Evolutionary conservation across 2,797 vertebrate genomes (phyloP), one percentile per base, ranked within the genome.

Genomic region (Eospalax fontanierii): DNA sequence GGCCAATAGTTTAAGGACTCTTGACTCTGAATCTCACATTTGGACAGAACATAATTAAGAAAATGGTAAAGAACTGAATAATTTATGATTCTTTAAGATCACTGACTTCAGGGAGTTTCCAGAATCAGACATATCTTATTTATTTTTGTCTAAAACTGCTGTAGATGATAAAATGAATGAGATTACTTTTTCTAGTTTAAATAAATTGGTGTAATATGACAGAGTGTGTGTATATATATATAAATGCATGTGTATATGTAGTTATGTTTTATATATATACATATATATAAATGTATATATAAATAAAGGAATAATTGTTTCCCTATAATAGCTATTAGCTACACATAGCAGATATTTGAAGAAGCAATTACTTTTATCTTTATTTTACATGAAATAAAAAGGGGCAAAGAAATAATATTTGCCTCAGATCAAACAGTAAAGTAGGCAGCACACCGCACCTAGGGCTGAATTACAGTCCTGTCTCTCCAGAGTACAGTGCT

Each of bases 1-100:
- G 50, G 70, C 92, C 90, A 90, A 43, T 18, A 85, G 33, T 71
- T 94, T 87, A 94, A 90, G 15, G 38, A 54, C 66, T 9, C 10
- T 83, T 78, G 40, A 18, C 30, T 89, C 68, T 70, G n/a, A 82
- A 10, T 89, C n/a, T 95, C 79, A 87, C 19, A 66, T 79, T 50
- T 95, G 80, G 93, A 38, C 50, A 89, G 93, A 96, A 30, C 5
- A 79, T 96, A 94, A 87, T 85, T 90, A 71, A 93, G 33, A 79
- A 94, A 95, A 81, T 76, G 74, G 30, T 22, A 94, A 93, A 70
- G 92, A 40, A 76, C 89, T 96, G 94, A 79, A 75, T 71, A 89
- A 70, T 40, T 57, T n/a, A 40, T 84, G 38, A 2, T 87, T 79
- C 33, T 76, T 63, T 57, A 80, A 65, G 7, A 12, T 10, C 43